These are phyloP conservation scores for Carcina quercana DNA, from an alignment of 2,888 invertebrate genomes.

Conservation along the genomic window DNA sequence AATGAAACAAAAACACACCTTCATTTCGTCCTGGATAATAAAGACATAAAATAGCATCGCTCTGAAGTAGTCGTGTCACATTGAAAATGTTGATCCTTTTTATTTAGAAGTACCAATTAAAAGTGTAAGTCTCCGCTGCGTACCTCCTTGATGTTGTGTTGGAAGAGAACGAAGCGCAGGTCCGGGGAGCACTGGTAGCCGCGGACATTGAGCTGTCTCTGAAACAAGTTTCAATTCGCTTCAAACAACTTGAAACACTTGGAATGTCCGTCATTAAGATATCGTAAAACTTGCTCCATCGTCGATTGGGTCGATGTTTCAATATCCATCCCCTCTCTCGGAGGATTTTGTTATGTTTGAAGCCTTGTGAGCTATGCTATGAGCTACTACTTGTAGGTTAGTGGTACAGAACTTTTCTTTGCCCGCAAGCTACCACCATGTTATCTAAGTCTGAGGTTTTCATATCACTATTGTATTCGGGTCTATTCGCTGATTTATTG, in stretches of 20 bases:
- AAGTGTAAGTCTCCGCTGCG: slow-evolving; percentile 25
- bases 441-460: too few species aligned
- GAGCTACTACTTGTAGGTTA: too few species aligned
- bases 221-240: slow-evolving; percentile 42
- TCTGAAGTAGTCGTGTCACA: slow-evolving; percentile 21
- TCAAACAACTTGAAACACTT: slow-evolving; percentile 10
- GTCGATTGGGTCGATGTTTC: slow-evolving; percentile 14
- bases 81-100: slow-evolving; percentile 22
- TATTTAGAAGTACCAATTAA: slow-evolving; percentile 32
- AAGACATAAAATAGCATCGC: slow-evolving; percentile 22
- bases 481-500: too few species aligned
- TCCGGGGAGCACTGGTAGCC: slow-evolving; percentile 91
- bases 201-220: slow-evolving; percentile 91
- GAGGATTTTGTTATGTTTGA: slow-evolving; percentile 15
- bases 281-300: slow-evolving; percentile 15
- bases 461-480: too few species aligned
- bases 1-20: too few species aligned
- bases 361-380: too few species aligned
- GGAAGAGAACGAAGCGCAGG: slow-evolving; percentile 90
- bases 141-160: slow-evolving; percentile 92
- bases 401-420: too few species aligned
- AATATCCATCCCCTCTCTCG: slow-evolving; percentile 12
- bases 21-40: too few species aligned
- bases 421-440: too few species aligned
- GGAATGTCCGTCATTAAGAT: slow-evolving; percentile 23